These are phyloP conservation scores for Hypothenemus hampei DNA, from an alignment of 1,140 invertebrate genomes.

Conservation along the genomic window DNA sequence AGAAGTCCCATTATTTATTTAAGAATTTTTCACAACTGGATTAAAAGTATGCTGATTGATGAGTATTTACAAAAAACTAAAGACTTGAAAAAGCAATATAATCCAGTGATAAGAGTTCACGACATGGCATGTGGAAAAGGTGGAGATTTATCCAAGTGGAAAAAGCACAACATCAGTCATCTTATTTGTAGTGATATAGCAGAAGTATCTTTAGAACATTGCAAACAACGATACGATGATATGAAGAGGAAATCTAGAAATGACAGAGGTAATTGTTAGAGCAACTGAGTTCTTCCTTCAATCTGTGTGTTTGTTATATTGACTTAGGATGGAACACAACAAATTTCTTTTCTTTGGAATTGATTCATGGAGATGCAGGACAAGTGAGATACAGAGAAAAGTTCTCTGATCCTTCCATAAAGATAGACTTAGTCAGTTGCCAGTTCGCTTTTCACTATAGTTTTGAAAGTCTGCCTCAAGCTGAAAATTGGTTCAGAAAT, in stretches of 20 bases:
- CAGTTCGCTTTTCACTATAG: constrained; percentile 98
- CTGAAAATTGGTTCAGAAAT: constrained; percentile 89
- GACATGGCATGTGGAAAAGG: constrained; percentile 92
- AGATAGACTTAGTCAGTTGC: constrained; percentile 89
- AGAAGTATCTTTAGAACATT: constrained; percentile 84
- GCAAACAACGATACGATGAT: constrained; percentile 62
- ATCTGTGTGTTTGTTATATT: too few relatives aligned
- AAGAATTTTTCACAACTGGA: constrained; percentile 99
- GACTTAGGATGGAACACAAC: constrained; percentile 26
- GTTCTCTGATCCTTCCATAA: constrained; percentile 67
- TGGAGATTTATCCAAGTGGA: constrained; percentile 97
- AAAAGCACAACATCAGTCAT: constrained; percentile 74
- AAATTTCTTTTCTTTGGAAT: constrained; percentile 74
- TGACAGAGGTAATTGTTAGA: constrained; percentile 21
- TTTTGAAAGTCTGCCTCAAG: constrained; percentile 90
- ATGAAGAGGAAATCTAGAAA: constrained; percentile 46
- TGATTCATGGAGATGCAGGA: constrained; percentile 87
- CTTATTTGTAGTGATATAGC: constrained; percentile 96
- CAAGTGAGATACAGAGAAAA: constrained; percentile 70
- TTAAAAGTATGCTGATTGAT: constrained; percentile 90
- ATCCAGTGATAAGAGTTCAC: constrained; percentile 56
- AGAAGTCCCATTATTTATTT: constrained; percentile 89
- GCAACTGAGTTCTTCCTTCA: background rate
- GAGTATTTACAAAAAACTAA: constrained; percentile 63
- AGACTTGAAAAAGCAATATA: constrained; percentile 55